Evolutionary conservation across 2,797 vertebrate species (phyloP), one percentile per base, ranked within the genome.

Genomic region (Psittacula echo): DNA sequence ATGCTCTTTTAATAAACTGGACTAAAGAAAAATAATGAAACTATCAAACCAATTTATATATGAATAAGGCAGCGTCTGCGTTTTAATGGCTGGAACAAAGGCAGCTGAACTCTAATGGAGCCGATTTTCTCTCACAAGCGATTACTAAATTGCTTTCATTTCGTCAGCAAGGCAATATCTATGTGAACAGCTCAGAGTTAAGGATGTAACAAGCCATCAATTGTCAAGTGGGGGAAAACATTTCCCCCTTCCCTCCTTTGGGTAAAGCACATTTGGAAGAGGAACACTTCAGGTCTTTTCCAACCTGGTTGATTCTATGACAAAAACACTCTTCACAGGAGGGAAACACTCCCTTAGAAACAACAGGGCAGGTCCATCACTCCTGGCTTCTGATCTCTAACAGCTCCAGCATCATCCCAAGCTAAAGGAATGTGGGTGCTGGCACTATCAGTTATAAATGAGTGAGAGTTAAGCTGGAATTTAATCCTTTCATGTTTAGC

Each of bases 91-190:
- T 67, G 67, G 58, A 92, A 96, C 85, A 96, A 85, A 77, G 89
- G 82, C 67, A 87, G 60, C 26, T 50, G 84, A 95, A 87, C 75
- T 79, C 37, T 76, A 92, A 79, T 67, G 61, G 74, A 89, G 74
- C 87, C 3, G 2, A 93, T 90, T 88, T 92, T 87, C 79, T 74
- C 60, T 41, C 42, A 42, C 41, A 88, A 92, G 56, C 2, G 18
- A 94, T 84, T 86, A 90, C 73, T 89, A 94, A 96, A 93, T 92
- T 85, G 74, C 85, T 95, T 70, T 70, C 85, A 75, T 86, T 95
- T 83, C 87, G 82, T 80, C 85, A 93, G 94, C 54, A 54, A n/a
- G 5, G 22, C 61, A 90, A 67, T 77, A 89, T 44, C 90, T 61
- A 60, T 2, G 48, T 3, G 51, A 95, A 80, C 50, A 80, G 90